Base-by-base conservation (phyloP, 2,888 invertebrate genomes). In the Pristionchus entomophagus region DNA sequence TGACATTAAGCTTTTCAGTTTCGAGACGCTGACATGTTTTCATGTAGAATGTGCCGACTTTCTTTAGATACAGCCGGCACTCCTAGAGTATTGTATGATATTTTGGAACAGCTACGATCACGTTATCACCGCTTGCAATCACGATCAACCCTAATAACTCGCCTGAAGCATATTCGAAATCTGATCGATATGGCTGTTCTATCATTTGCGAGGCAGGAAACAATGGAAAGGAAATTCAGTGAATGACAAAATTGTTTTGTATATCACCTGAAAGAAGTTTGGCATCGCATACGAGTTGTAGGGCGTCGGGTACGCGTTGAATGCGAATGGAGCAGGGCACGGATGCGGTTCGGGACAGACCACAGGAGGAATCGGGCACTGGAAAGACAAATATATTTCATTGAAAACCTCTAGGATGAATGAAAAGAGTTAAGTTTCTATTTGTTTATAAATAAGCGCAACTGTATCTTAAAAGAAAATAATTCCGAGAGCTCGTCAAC, bases 341-440 rank as follows among this genome's bases (percentile, higher is more conserved):
- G 77, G 77, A 35, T 41, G 14, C 8, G 78, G 78, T n/a, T 80
- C 17, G 0, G 78, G 78, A 10, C 78, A 80, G 35, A 51, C 49
- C 10, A n/a, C n/a, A n/a, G 78, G 78, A 32, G 78, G 32, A 2
- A 29, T n/a, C 5, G 78, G 78, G 26, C 78, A 80, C 78, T 80
- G 73, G 4, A 45, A 49, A 49, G 19, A 3, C 14, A 12, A 8
- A 6, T 62, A 62, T 32, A 14, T 5, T 56, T 56, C n/a, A 56
- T 56, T 12, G 49, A n/a, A 8, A 17, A 8, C 56, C 22, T 56
- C 22, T 56, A 56, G 17, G 5, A 17, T 5, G 5, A 56, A n/a
- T 56, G n/a, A n/a, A n/a, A n/a, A 5, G 56, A 14, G 22, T 8
- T 8, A 56, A 56, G 19, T 56, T 17, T 5, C 22, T 22, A 12